These are phyloP conservation scores for Silurus asotus DNA, from an alignment of 2,113 vertebrate species.

Conservation along the genomic window DNA sequence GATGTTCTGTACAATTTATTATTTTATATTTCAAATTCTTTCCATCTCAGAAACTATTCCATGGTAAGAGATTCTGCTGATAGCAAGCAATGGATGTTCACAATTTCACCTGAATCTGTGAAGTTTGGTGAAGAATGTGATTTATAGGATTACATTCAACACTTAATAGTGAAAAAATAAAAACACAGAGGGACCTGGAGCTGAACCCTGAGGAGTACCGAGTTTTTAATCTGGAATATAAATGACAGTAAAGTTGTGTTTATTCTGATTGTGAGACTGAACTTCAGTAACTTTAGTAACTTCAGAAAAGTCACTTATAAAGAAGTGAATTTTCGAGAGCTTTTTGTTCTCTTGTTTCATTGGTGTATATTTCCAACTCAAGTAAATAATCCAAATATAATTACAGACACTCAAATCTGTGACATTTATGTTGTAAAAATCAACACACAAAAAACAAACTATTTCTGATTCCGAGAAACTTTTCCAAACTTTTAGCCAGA, in stretches of 20 bases:
- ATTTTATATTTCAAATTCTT: background rate
- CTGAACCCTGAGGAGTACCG: background rate
- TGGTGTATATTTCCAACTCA: background rate
- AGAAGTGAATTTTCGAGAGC: background rate
- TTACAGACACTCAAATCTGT: background rate
- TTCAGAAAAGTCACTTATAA: background rate
- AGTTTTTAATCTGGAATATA: background rate
- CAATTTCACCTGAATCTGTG: background rate
- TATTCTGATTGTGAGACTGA: background rate
- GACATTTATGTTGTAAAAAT: background rate
- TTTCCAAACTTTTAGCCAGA: background rate
- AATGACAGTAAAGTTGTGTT: background rate
- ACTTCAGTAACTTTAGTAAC: background rate
- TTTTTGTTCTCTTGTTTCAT: background rate
- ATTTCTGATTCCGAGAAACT: background rate
- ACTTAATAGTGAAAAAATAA: background rate
- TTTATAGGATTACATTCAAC: background rate
- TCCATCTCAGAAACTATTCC: background rate
- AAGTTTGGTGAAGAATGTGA: background rate
- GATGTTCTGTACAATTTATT: background rate
- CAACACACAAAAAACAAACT: background rate
- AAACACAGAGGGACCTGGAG: background rate
- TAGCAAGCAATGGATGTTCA: background rate
- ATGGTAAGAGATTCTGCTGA: background rate
- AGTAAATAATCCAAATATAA: background rate